Percentiles rank a stretch among this genome's conserved stretches.
Conservation (phyloP, 2,113 vertebrate species). For the Columbina picui region DNA sequence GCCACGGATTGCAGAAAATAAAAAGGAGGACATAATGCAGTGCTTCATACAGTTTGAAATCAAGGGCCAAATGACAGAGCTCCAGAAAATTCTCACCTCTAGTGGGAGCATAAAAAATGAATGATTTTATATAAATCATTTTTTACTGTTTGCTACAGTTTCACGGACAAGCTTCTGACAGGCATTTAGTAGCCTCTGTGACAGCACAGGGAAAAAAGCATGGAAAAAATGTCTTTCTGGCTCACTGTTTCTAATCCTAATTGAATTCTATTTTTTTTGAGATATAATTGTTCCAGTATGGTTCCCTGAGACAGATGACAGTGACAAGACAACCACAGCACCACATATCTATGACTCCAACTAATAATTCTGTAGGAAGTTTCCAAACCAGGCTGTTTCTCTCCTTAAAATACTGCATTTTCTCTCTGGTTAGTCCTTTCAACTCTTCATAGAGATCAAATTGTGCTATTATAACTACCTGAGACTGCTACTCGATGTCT, state of each 20-base stretch:
- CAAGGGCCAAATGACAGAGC: background rate
- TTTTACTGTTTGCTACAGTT: background rate
- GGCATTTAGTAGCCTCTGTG: background rate
- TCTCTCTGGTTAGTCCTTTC: background rate
- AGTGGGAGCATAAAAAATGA: background rate
- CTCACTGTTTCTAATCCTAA: background rate
- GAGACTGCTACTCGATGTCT: background rate
- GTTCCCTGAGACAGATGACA: background rate
- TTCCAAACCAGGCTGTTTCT: background rate
- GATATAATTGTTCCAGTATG: background rate
- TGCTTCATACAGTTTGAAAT: background rate
- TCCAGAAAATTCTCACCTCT: background rate
- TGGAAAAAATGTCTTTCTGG: background rate
- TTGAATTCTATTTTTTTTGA: background rate
- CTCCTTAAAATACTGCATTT: background rate
- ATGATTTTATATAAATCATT: background rate
- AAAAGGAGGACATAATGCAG: background rate
- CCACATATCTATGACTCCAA: background rate
- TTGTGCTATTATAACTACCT: rapidly evolving
- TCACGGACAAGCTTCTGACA: background rate
- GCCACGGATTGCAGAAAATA: background rate
- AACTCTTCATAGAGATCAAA: background rate
- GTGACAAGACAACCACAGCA: background rate
- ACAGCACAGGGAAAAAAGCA: background rate
- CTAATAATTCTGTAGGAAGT: background rate